Evolutionary conservation across 2,113 vertebrate genomes (phyloP).

Genomic region (Heteronetta atricapilla): DNA sequence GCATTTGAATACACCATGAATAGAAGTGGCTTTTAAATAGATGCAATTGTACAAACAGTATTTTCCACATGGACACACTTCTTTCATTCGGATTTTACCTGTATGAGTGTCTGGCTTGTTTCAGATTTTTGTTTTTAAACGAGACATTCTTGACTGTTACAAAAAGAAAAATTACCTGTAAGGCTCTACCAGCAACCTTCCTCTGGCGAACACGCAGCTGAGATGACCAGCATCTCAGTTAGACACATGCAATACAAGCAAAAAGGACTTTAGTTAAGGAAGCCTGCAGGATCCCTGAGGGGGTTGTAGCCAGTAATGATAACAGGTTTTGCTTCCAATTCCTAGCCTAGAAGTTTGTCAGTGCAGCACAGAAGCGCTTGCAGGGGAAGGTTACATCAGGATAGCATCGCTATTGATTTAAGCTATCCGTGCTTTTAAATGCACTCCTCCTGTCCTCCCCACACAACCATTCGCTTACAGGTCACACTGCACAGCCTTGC

Average conservation of each 20-base stretch:
- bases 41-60: not conserved
- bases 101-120: not conserved
- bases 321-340: not conserved
- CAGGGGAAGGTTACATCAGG: not conserved
- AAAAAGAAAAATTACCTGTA: not conserved
- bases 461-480: fast-evolving
- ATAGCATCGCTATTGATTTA: not conserved
- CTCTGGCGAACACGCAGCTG: not conserved
- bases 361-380: not conserved
- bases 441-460: not conserved
- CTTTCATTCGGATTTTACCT: not conserved
- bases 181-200: not conserved
- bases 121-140: not conserved
- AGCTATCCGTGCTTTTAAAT: not conserved
- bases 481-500: not conserved
- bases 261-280: not conserved
- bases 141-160: not conserved
- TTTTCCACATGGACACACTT: not conserved
- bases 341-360: not conserved
- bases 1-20: not conserved
- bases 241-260: not conserved
- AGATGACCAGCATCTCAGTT: not conserved
- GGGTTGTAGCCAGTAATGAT: not conserved
- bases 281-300: not conserved
- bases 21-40: not conserved